Percentiles rank a stretch among this genome's conserved stretches.
Conservation (phyloP, 2,888 invertebrate species). For the Eupithecia abbreviata region DNA sequence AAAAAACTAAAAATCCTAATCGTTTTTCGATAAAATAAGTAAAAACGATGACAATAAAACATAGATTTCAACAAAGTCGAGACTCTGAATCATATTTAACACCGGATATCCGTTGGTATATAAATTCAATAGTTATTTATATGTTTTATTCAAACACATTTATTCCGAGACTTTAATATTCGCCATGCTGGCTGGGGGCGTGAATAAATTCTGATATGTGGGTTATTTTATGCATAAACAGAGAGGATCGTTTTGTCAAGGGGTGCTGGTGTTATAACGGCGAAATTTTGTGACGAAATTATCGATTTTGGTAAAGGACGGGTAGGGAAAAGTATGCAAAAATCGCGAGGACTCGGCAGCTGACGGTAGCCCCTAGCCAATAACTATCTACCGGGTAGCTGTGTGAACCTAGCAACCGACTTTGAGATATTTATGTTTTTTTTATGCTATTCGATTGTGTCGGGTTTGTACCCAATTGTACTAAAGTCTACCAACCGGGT, state of each 20-base stretch:
- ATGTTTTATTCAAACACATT: slow-evolving; percentile 7
- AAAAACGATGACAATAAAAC: neutral
- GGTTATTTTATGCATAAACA: slow-evolving; percentile 11
- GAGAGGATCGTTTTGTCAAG: neutral
- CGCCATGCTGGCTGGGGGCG: neutral
- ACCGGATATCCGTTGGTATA: neutral
- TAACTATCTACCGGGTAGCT: neutral
- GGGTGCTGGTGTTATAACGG: neutral
- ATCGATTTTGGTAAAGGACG: neutral
- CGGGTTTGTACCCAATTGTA: no score
- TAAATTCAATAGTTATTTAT: slow-evolving; percentile 6
- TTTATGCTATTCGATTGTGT: no score
- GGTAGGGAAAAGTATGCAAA: neutral
- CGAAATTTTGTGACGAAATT: neutral
- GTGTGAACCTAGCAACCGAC: no score
- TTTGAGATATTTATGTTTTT: no score
- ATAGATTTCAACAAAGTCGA: neutral
- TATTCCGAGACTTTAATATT: slow-evolving; percentile 11
- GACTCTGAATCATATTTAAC: neutral
- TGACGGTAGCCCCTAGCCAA: neutral
- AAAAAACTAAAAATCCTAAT: neutral
- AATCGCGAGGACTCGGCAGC: neutral
- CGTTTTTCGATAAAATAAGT: neutral
- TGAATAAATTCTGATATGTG: slow-evolving; percentile 8
- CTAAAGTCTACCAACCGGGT: no score